These are phyloP conservation scores for Malacoraja senta DNA, from an alignment of 2,797 vertebrate genomes.

Conservation along the genomic window DNA sequence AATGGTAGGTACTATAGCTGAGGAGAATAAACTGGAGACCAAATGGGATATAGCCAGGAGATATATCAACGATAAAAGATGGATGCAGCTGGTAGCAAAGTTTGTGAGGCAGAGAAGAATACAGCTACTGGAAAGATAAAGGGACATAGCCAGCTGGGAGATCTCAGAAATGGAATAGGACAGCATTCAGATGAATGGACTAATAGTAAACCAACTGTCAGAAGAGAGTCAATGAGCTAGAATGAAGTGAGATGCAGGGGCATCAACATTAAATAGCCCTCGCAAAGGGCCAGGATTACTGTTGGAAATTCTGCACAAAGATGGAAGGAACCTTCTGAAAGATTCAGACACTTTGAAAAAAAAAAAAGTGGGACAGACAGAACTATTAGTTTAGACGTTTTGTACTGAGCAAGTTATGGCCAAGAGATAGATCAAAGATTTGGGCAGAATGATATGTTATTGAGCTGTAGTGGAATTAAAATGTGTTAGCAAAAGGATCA, in stretches of 20 bases:
- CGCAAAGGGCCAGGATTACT: neutral
- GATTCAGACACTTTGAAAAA: neutral
- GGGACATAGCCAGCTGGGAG: neutral
- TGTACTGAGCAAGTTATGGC: neutral
- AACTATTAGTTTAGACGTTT: neutral
- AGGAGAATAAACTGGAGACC: neutral
- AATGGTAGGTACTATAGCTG: no score
- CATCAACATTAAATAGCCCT: neutral
- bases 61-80: neutral
- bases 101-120: neutral
- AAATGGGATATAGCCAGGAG: neutral
- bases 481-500: neutral
- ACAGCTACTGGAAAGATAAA: neutral
- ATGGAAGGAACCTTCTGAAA: neutral
- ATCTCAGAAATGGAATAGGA: neutral
- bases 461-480: neutral
- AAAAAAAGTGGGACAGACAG: neutral
- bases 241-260: neutral
- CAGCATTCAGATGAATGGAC: neutral
- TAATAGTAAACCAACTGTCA: neutral
- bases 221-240: neutral
- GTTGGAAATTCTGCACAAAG: neutral
- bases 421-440: neutral
- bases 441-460: conserved; percentile 20
- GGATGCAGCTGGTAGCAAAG: neutral